Evolutionary conservation across 2,113 vertebrate species (phyloP), one percentile per base, ranked within the genome.

Genomic region (Colossoma macropomum): DNA sequence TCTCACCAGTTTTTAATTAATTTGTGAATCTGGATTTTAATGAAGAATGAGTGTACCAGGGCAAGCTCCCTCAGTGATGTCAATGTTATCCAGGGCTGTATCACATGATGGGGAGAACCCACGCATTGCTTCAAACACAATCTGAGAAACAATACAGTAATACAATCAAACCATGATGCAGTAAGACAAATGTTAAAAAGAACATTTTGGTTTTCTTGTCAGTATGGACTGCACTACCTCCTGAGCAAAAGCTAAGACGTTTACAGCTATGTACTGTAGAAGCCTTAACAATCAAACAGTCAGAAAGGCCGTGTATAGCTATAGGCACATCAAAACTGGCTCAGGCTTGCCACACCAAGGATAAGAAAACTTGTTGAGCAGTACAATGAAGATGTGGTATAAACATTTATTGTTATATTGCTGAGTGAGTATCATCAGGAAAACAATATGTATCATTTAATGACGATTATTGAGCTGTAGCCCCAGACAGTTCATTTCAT

Each of bases 41-140:
- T 17, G 23, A 25, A 9, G 2, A 68, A 3, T 41, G 9, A 60
- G 79, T 30, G 27, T 86, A 95, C 94, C 83, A 2, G 85, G 80
- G 88, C 95, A 95, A 17, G 89, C 85, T 86, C 94, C 94, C 54
- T 93, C 90, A n/a, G 82, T 92, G 52, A 95, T 94, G n/a, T 89
- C 60, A 41, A 95, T 94, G 89, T 95, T 93, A 81, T 95, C 95
- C 66, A 95, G 65, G 45, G 93, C 91, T 32, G 94, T 85, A 89
- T 95, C 95, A 90, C 93, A 92, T 69, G 83, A 94, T n/a, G 62
- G 0, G 27, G n/a, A 28, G 0, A 15, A 0, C 0, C 94, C 94
- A 86, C 93, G 91, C 71, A 81, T 66, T 66, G 93, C 92, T 88
- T 95, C 92, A 81, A 95, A 95, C 34, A 92, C 89, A 8, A 95